Conservation (phyloP, 2,888 invertebrate species). For the Pseudanteris insignis region DNA sequence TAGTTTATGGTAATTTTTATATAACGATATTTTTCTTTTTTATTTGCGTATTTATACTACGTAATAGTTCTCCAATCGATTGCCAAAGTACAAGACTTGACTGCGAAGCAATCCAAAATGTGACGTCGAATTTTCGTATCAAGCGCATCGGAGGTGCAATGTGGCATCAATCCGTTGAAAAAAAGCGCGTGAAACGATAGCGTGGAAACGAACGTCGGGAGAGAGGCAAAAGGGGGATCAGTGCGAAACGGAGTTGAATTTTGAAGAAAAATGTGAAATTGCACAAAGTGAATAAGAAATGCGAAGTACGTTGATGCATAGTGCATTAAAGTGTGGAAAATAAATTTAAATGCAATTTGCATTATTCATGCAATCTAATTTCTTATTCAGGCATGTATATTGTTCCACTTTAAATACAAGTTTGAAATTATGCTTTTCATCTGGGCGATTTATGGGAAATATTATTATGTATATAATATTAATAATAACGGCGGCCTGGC, state of each 20-base stretch:
- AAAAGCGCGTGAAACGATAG: conserved; percentile 22
- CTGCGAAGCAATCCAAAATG: too few species aligned
- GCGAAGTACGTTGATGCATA: conserved; percentile 44
- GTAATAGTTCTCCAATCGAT: too few species aligned
- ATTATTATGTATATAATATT: conserved; percentile 44
- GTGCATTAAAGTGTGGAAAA: conserved; percentile 46
- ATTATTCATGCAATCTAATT: conserved; percentile 46
- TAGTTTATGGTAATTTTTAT: too few species aligned
- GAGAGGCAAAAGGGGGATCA: not conserved
- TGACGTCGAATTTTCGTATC: too few species aligned
- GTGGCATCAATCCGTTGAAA: conserved; percentile 27
- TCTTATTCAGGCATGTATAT: conserved; percentile 46
- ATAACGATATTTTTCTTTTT: too few species aligned
- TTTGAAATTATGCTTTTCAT: conserved; percentile 46
- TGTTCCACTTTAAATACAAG: conserved; percentile 46
- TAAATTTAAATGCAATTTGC: conserved; percentile 46
- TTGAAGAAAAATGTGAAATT: conserved; percentile 42
- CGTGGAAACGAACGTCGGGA: conserved; percentile 12
- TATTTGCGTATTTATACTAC: too few species aligned
- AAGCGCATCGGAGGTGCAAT: too few species aligned
- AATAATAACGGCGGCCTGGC: conserved; percentile 33
- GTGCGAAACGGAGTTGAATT: conserved; percentile 25
- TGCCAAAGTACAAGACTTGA: too few species aligned
- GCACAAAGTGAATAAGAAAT: conserved; percentile 44
- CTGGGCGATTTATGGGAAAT: conserved; percentile 42